Percentiles rank a stretch among this genome's conserved stretches.
phyloP scores from a whole-genome alignment of 2,888 invertebrate genomes.

The Physocephala rufipes region DNA sequence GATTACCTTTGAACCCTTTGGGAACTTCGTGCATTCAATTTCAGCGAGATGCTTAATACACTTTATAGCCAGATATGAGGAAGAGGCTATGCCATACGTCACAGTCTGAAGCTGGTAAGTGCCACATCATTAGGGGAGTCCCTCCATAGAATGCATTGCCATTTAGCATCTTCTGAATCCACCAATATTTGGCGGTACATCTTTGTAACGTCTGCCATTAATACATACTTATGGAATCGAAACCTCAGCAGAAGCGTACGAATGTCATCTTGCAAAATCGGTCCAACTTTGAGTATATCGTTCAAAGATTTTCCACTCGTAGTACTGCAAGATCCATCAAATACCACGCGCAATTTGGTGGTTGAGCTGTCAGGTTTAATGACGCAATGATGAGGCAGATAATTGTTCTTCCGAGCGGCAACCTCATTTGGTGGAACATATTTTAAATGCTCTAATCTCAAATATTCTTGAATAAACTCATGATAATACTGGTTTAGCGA shows the following conservation, averaged over 20 bases:
- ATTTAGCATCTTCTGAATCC: neutral
- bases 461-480: neutral
- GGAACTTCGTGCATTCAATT: neutral
- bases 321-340: conserved; percentile 10
- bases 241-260: neutral
- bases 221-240: neutral
- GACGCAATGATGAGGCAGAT: conserved; percentile 5
- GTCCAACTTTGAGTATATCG: conserved; percentile 40
- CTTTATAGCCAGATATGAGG: conserved; percentile 5
- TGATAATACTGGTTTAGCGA: neutral
- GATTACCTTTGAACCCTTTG: neutral
- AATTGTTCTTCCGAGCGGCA: neutral
- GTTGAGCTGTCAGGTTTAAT: neutral
- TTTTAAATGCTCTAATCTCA: neutral
- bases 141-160: conserved; percentile 6
- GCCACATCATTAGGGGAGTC: neutral
- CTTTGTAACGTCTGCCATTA: conserved; percentile 21
- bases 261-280: conserved; percentile 39
- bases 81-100: neutral
- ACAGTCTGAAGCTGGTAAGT: neutral
- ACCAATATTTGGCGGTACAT: conserved; percentile 17
- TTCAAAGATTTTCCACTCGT: conserved; percentile 10
- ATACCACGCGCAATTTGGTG: conserved; percentile 16
- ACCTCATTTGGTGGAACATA: neutral
- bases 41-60: conserved; percentile 6